These are phyloP conservation scores for Rhagophthalmus giganteus DNA, from an alignment of 2,888 invertebrate genomes.

Conservation along the genomic window DNA sequence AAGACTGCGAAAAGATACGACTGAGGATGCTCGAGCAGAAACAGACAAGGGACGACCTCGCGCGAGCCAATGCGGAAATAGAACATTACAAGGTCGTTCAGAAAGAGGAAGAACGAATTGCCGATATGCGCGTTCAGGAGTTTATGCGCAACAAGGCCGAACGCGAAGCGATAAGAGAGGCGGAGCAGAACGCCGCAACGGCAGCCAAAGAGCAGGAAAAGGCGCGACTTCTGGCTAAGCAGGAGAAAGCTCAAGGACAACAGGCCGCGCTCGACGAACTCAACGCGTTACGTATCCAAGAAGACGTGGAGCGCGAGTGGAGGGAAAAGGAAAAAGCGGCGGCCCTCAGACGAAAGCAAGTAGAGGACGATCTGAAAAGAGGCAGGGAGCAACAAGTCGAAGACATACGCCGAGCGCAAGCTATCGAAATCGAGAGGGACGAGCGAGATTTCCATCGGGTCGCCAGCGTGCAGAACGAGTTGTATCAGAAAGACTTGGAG, in stretches of 20 bases:
- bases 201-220: conserved; percentile 68
- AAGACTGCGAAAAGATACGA: conserved; percentile 63
- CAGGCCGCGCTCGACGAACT: conserved; percentile 57
- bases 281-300: conserved; percentile 58
- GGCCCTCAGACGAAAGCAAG: conserved; percentile 61
- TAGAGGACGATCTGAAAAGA: conserved; percentile 55
- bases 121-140: conserved; percentile 63
- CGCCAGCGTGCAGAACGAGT: conserved; percentile 58
- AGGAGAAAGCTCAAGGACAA: conserved; percentile 60
- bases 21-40: conserved; percentile 59
- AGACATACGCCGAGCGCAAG: conserved; percentile 63
- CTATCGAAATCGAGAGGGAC: conserved; percentile 68
- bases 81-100: conserved; percentile 65
- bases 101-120: conserved; percentile 67
- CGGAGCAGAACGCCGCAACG: conserved; percentile 62
- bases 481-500: conserved; percentile 50
- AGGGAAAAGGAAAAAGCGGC: conserved; percentile 65
- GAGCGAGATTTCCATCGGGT: conserved; percentile 51
- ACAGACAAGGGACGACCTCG: conserved; percentile 63
- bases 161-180: conserved; percentile 61
- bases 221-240: conserved; percentile 55
- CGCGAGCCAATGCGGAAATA: conserved; percentile 65
- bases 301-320: conserved; percentile 70
- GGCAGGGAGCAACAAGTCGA: conserved; percentile 58
- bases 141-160: conserved; percentile 66